phyloP scores from a whole-genome alignment of 2,888 invertebrate genomes.

The Gibbula magus region DNA sequence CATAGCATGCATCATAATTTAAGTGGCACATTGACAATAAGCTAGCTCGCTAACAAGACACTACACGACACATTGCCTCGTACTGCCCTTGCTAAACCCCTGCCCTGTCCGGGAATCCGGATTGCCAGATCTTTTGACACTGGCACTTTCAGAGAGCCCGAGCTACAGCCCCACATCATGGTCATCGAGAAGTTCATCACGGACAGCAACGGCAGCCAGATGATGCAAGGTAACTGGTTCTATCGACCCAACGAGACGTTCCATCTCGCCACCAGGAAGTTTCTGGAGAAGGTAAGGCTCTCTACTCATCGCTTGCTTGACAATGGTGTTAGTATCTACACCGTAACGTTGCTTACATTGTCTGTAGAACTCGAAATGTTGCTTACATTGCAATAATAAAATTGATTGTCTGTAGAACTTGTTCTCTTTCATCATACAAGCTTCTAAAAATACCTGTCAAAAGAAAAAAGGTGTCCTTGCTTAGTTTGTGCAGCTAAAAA shows the following conservation, averaged over 20 bases:
- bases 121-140: constrained; percentile 2
- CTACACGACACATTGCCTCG: neutral
- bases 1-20: too few species aligned
- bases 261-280: constrained; percentile 95
- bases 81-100: constrained; percentile 8
- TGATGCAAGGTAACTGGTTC: constrained; percentile 91
- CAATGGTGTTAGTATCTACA: too few species aligned
- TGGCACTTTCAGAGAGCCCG: constrained; percentile 59
- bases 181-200: constrained; percentile 93
- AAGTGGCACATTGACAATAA: neutral
- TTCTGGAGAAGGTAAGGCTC: constrained; percentile 84
- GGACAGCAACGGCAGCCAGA: constrained; percentile 85
- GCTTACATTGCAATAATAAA: too few species aligned
- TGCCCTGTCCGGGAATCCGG: neutral
- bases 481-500: too few species aligned
- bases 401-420: too few species aligned
- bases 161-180: constrained; percentile 80
- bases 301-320: neutral
- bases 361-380: neutral
- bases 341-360: neutral
- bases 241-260: constrained; percentile 95
- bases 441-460: too few species aligned
- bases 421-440: too few species aligned
- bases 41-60: neutral
- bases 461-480: too few species aligned